Base-by-base conservation (phyloP, 23 tunicate species). In the Aplidium turbinatum region DNA sequence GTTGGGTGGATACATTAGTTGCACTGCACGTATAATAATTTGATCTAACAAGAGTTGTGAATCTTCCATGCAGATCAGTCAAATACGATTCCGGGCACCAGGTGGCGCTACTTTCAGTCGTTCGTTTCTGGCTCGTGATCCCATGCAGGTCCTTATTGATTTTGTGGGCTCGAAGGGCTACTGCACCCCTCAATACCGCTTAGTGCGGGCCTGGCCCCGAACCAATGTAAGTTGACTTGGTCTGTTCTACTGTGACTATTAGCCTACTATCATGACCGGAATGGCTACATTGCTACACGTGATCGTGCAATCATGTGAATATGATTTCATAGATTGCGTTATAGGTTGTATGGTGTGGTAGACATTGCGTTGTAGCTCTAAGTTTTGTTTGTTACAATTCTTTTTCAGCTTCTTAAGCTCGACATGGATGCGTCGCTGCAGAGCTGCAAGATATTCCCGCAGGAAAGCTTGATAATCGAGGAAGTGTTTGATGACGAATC, bases 101-200 rank as follows among this genome's bases (percentile, higher is more conserved):
- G 64, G 54, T 61, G 88, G 88, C 18, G 35, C 72, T 21, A 87
- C 72, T 1, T 52, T 82, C 31, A 45, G 36, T 34, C 57, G 95
- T 18, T 58, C 78, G 1, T 87, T 87, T 52, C 58, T 81, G 1
- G 79, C 87, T n/a, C 35, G 63, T 29, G 82, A 75, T 6, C 32
- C 75, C 9, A 73, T 87, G 1, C 78, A 78, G 33, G 47, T 26
- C 35, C 73, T 85, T 16, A 70, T 78, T 0, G 64, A 78, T 63
- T 85, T 68, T 58, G 92, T 85, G 31, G 92, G 84, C 18, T 85
- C 92, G 1, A 70, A 50, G 33, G 92, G 92, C 35, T 85, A 78
- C 53, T 42, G 34, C 23, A 18, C 60, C 4, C 46, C 60, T 23
- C 45, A 70, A 50, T 70, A 77, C 51, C 69, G 80, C 23, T 58